These are phyloP conservation scores for Zygothrica quintamaculata DNA, from an alignment of 2,888 invertebrate genomes.

Conservation along the genomic window DNA sequence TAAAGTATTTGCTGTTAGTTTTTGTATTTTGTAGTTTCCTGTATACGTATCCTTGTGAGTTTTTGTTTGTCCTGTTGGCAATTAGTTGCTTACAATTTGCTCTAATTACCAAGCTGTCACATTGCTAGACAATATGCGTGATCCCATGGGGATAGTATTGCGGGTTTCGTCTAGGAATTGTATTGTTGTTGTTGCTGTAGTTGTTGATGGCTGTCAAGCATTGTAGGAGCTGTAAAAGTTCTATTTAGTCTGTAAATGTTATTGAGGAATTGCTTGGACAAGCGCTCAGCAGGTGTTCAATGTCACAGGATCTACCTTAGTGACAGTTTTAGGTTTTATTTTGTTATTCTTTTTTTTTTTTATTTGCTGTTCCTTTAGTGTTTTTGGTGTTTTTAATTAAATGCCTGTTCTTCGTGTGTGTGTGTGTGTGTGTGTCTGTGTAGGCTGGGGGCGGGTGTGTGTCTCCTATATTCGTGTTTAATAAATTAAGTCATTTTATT, in stretches of 20 bases:
- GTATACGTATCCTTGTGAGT: constrained; percentile 10
- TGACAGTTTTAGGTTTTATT: constrained; percentile 1
- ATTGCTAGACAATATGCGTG: constrained; percentile 17
- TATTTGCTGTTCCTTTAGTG: constrained; percentile 1
- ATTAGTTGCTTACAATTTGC: constrained; percentile 55
- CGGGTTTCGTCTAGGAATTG: constrained; percentile 26
- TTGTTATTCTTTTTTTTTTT: constrained; percentile 1
- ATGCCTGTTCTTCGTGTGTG: constrained; percentile 35
- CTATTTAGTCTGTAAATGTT: constrained; percentile 1
- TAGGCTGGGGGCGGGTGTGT: constrained; percentile 29
- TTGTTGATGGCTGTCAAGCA: constrained; percentile 19
- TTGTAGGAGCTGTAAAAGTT: constrained; percentile 5
- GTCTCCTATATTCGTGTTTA: constrained; percentile 54
- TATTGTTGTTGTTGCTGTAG: constrained; percentile 6
- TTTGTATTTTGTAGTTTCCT: not conserved
- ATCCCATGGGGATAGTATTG: not conserved
- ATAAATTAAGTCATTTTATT: constrained; percentile 69
- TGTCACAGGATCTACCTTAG: constrained; percentile 12
- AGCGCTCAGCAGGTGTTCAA: constrained; percentile 39
- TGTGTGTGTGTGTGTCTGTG: constrained; percentile 31
- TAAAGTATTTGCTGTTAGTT: too few species aligned
- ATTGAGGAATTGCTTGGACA: constrained; percentile 24
- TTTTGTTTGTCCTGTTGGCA: constrained; percentile 18
- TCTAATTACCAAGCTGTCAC: constrained; percentile 48
- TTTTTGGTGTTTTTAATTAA: constrained; percentile 63